Conservation (phyloP, 2,113 vertebrate species). For the Fulmarus glacialis region DNA sequence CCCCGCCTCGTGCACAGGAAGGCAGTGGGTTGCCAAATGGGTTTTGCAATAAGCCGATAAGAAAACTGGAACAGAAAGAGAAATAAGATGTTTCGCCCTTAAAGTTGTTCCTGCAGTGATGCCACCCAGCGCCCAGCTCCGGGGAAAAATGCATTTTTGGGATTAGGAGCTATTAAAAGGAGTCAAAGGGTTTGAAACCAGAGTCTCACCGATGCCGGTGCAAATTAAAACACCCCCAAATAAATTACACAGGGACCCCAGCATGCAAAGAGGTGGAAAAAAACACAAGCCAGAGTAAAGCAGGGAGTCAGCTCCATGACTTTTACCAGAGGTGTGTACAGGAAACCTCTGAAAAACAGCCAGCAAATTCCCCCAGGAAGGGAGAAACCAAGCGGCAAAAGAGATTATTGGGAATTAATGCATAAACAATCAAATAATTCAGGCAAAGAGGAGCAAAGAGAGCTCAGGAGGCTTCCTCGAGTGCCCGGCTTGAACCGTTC, state of each 20-base stretch:
- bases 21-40: neutral
- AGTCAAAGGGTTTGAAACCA: neutral
- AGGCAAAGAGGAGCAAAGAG: neutral
- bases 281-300: neutral
- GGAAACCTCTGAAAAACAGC: neutral
- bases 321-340: neutral
- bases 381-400: neutral
- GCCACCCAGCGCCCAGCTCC: accelerated
- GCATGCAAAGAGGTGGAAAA: neutral
- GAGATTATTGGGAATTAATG: neutral
- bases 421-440: neutral
- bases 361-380: neutral
- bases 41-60: neutral
- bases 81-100: neutral
- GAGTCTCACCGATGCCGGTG: accelerated
- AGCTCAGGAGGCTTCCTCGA: neutral
- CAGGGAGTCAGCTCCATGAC: neutral
- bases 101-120: neutral
- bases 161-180: neutral
- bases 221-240: neutral
- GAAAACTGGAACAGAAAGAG: neutral
- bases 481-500: neutral
- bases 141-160: accelerated
- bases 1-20: neutral
- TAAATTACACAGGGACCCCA: neutral